These are phyloP conservation scores for Macaria liturata DNA, from an alignment of 2,888 invertebrate species.

Conservation along the genomic window DNA sequence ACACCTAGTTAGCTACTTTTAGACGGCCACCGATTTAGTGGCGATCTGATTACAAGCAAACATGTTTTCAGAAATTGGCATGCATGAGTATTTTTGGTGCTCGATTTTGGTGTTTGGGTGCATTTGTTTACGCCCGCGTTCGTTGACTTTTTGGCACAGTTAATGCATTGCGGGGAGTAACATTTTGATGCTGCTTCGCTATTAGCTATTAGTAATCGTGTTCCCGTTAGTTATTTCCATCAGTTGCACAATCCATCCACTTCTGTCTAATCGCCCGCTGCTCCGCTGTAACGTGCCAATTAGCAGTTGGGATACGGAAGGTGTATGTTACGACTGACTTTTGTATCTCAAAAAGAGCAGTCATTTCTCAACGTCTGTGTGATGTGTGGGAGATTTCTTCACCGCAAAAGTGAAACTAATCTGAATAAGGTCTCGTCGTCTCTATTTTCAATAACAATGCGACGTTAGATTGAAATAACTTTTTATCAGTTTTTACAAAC, in stretches of 20 bases:
- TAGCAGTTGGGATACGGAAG: conserved; percentile 9
- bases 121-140: conserved; percentile 55
- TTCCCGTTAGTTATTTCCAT: conserved; percentile 23
- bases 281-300: conserved; percentile 10
- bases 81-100: conserved; percentile 39
- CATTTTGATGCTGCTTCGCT: conserved; percentile 20
- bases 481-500: too few species aligned
- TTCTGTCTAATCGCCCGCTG: conserved; percentile 11
- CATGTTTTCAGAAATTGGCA: conserved; percentile 51
- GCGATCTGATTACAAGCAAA: conserved; percentile 62
- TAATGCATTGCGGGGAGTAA: conserved; percentile 15
- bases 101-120: conserved; percentile 42
- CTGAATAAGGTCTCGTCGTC: too few species aligned
- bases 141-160: conserved; percentile 49
- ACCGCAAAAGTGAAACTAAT: neutral
- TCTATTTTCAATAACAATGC: too few species aligned
- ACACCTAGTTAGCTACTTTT: conserved; percentile 44
- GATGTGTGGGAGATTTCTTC: neutral
- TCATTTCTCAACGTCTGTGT: conserved; percentile 7
- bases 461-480: too few species aligned
- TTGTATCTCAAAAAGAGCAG: neutral
- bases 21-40: conserved; percentile 66
- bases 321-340: neutral
- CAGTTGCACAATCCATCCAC: conserved; percentile 23
- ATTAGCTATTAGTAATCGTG: conserved; percentile 14